Percentiles rank a stretch among this genome's conserved stretches.
These are phyloP conservation scores for Aleadryas rufinucha DNA, from an alignment of 2,113 vertebrate species.

Conservation along the genomic window DNA sequence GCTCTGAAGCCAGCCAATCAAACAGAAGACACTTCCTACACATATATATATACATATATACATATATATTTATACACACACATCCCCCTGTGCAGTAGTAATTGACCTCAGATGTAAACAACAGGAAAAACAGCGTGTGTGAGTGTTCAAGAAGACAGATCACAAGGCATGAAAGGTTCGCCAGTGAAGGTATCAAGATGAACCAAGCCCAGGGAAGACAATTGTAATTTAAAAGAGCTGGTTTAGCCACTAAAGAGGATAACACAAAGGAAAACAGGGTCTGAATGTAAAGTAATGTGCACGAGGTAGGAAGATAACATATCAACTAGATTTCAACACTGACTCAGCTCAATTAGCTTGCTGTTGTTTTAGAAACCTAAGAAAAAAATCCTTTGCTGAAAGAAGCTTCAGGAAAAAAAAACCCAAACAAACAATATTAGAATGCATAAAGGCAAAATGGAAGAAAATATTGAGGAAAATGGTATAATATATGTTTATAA, in stretches of 20 bases:
- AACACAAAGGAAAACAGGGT: neutral
- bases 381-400: neutral
- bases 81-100: neutral
- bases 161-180: neutral
- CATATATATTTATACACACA: rapidly evolving
- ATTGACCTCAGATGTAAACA: neutral
- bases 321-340: neutral
- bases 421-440: neutral
- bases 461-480: neutral
- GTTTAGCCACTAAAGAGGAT: neutral
- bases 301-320: neutral
- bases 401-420: neutral
- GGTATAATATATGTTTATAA: neutral
- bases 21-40: neutral
- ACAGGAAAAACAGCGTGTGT: neutral
- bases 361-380: neutral
- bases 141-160: neutral
- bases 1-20: neutral
- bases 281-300: neutral
- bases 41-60: rapidly evolving
- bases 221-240: neutral
- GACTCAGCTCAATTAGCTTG: neutral
- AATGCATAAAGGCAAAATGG: neutral
- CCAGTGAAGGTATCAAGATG: neutral
- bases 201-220: neutral